Evolutionary conservation across 2,888 invertebrate species (phyloP).

Genomic region (Acleris emargana): DNA sequence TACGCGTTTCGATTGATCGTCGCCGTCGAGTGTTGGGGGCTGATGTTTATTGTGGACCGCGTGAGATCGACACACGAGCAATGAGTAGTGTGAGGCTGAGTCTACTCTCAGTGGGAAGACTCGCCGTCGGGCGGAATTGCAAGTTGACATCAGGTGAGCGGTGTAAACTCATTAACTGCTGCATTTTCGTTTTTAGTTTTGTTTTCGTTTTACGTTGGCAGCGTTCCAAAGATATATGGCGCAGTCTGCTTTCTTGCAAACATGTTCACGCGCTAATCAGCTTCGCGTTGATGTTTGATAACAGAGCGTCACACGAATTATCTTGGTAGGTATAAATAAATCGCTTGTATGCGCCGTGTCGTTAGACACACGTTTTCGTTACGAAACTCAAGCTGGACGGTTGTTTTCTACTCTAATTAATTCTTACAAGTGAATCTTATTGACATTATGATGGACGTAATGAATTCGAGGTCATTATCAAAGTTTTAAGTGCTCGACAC

Average conservation of each 20-base stretch:
- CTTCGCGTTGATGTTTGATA: conserved; percentile 67
- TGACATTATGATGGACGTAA: background rate
- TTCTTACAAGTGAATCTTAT: conserved; percentile 1
- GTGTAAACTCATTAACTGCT: conserved; percentile 40
- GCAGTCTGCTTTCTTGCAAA: conserved; percentile 49
- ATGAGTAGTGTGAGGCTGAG: conserved; percentile 81
- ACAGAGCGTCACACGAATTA: conserved; percentile 58
- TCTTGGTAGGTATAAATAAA: conserved; percentile 38
- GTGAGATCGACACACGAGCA: conserved; percentile 55
- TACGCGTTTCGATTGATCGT: conserved; percentile 52
- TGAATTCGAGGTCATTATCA: conserved; percentile 29
- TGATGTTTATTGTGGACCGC: conserved; percentile 68
- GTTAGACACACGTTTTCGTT: conserved; percentile 19
- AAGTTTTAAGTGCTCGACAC: conserved; percentile 20
- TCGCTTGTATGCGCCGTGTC: conserved; percentile 35
- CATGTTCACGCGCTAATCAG: conserved; percentile 45
- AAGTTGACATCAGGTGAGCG: conserved; percentile 76
- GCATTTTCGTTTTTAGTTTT: conserved; percentile 48
- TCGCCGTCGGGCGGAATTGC: conserved; percentile 76
- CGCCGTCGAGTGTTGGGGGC: conserved; percentile 59
- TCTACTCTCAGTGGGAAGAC: conserved; percentile 77
- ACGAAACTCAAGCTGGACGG: conserved; percentile 15
- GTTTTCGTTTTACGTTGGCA: conserved; percentile 65
- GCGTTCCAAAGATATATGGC: conserved; percentile 63
- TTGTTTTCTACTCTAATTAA: conserved; percentile 14